These are phyloP conservation scores for Beris chalybata DNA, from an alignment of 2,888 invertebrate species.

Conservation along the genomic window DNA sequence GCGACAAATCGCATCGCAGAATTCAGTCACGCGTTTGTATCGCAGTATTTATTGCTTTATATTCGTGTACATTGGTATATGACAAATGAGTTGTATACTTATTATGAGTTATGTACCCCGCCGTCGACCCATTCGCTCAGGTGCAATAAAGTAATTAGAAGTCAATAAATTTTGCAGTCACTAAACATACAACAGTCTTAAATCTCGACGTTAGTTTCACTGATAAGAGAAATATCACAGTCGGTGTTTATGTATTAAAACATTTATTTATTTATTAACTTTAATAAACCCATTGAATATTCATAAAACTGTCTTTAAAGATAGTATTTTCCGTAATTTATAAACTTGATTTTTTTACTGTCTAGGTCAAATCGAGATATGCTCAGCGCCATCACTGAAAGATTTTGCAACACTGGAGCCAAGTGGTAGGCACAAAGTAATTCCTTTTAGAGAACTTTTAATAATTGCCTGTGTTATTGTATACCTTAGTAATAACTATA, in stretches of 20 bases:
- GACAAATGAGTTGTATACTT: constrained; percentile 17
- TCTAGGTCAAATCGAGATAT: constrained; percentile 31
- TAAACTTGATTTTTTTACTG: constrained; percentile 28
- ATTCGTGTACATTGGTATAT: not conserved
- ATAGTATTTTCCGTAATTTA: constrained; percentile 20
- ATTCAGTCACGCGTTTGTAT: too few relatives aligned
- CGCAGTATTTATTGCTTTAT: too few relatives aligned
- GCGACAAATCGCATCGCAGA: too few relatives aligned
- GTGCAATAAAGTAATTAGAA: constrained; percentile 37
- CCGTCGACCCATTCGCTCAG: constrained; percentile 23
- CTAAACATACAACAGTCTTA: constrained; percentile 29
- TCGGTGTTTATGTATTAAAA: not conserved
- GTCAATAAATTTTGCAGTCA: constrained; percentile 40
- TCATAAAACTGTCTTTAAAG: not conserved
- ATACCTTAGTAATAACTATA: not conserved
- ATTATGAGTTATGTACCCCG: not conserved
- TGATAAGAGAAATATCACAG: constrained; percentile 12
- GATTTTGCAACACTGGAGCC: constrained; percentile 58
- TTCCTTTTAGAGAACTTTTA: not conserved
- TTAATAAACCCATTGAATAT: not conserved
- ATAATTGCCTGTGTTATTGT: not conserved
- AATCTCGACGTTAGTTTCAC: constrained; percentile 10
- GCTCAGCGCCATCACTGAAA: constrained; percentile 56
- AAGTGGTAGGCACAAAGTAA: constrained; percentile 55
- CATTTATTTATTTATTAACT: constrained; percentile 18